Evolutionary conservation across 2,797 vertebrate species (phyloP).

Genomic region (Periophthalmus magnuspinnatus): DNA sequence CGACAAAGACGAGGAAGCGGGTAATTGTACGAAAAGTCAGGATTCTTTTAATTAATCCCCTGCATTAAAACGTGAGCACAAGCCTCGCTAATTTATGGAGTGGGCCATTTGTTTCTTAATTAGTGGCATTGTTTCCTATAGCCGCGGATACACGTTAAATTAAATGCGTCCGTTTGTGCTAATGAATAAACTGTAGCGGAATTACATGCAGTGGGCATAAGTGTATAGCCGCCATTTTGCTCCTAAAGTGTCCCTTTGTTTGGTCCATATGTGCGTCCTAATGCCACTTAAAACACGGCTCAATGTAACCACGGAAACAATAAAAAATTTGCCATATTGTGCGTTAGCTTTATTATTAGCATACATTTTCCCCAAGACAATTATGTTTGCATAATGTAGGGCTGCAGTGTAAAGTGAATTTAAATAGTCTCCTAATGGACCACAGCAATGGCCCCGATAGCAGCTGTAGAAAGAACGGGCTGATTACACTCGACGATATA

Average conservation of each 20-base stretch:
- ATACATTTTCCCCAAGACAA: conserved; percentile 7
- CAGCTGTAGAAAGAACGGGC: background rate
- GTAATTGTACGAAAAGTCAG: conserved; percentile 44
- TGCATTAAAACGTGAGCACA: conserved; percentile 50
- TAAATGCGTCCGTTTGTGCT: conserved; percentile 29
- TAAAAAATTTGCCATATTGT: conserved; percentile 14
- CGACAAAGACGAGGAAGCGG: background rate
- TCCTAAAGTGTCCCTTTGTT: conserved; percentile 17
- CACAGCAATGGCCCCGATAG: background rate
- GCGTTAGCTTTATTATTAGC: background rate
- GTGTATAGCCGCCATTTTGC: conserved; percentile 13
- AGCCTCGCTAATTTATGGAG: conserved; percentile 59
- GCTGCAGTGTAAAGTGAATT: conserved; percentile 4
- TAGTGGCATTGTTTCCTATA: conserved; percentile 41
- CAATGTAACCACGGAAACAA: conserved; percentile 1
- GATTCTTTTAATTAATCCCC: conserved; percentile 62
- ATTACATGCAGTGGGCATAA: conserved; percentile 20
- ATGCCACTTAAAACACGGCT: conserved; percentile 3
- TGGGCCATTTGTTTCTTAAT: conserved; percentile 57
- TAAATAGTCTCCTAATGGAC: conserved; percentile 5
- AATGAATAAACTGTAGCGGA: conserved; percentile 31
- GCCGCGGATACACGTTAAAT: conserved; percentile 27
- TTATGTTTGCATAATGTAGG: conserved; percentile 9
- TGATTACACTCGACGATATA: background rate
- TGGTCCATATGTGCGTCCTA: conserved; percentile 5